A percentile compares a stretch with the other conserved stretches of the same genome.
These are phyloP conservation scores for Enteromius treurensis DNA, from an alignment of 2,797 vertebrate genomes.

Conservation along the genomic window DNA sequence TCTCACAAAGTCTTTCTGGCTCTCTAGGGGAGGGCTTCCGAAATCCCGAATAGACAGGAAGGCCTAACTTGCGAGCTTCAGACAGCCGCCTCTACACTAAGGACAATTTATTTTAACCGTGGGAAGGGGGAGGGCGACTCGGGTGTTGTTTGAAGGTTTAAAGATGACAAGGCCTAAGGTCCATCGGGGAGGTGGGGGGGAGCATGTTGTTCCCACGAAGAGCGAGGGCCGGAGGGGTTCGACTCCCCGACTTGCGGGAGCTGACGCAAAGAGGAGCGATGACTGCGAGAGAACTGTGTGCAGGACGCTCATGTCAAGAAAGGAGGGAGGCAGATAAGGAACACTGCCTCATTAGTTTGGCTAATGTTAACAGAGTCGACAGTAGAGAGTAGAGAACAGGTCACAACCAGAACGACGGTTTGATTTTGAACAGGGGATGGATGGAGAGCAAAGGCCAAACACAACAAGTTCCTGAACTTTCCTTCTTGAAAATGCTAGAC, in stretches of 20 bases:
- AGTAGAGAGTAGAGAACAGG: slow-evolving; percentile 52
- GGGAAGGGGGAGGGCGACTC: slow-evolving; percentile 51
- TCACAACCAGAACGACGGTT: slow-evolving; percentile 38
- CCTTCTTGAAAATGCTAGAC: slow-evolving; percentile 21
- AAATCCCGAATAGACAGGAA: slow-evolving; percentile 73
- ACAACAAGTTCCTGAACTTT: slow-evolving; percentile 54
- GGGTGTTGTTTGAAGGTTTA: slow-evolving; percentile 80
- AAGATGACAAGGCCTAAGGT: slow-evolving; percentile 78
- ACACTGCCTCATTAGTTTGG: slow-evolving; percentile 60
- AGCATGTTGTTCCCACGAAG: slow-evolving; percentile 73
- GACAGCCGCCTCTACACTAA: slow-evolving; percentile 74
- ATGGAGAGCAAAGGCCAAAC: slow-evolving; percentile 51
- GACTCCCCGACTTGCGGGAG: slow-evolving; percentile 51
- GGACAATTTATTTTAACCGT: slow-evolving; percentile 79
- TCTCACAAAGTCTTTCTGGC: slow-evolving; percentile 43
- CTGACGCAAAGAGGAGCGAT: slow-evolving; percentile 59
- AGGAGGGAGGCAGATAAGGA: slow-evolving; percentile 58
- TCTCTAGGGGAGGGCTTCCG: slow-evolving; percentile 62
- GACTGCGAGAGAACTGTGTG: slow-evolving; percentile 45
- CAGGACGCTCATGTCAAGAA: slow-evolving; percentile 55
- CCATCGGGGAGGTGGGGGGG: slow-evolving; percentile 62
- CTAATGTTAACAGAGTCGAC: slow-evolving; percentile 61
- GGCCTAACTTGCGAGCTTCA: slow-evolving; percentile 72
- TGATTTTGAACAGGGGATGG: slow-evolving; percentile 47
- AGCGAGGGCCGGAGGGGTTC: slow-evolving; percentile 55